Evolutionary conservation across 2,113 vertebrate genomes (phyloP), one percentile per base, ranked within the genome.

Genomic region (Acrocephalus arundinaceus): DNA sequence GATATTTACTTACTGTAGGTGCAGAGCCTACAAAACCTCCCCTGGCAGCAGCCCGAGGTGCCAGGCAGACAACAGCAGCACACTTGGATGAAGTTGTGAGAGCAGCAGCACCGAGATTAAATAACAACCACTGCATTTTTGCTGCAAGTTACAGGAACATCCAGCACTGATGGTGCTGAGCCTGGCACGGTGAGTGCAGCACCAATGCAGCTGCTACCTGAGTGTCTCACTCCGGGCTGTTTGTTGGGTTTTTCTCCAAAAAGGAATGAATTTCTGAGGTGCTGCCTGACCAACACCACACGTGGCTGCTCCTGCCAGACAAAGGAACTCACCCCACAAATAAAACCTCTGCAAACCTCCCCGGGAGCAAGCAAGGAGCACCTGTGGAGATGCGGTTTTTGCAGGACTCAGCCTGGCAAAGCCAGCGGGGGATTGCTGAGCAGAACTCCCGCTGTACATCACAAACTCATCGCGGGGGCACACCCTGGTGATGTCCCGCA

Each of bases 61-160:
- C 95, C 85, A 39, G 79, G 91, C 95, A 83, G 87, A 71, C 58
- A 48, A 27, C 88, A 88, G 61, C 22, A 72, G 65, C 90, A 85
- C 76, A 78, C 93, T 73, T 19, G 82, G 87, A 58, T 52, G 91
- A 80, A 96, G 95, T 39, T 75, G 87, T 46, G 89, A 57, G 77
- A 65, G 81, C 25, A 16, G 87, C 83, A 93, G 79, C 92, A 63
- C 91, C 4, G 31, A 93, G 71, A 87, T 87, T 72, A 73, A 73
- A 67, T 33, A 87, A 74, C 81, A 83, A 73, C 11, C 3, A 0
- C 28, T 3, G 68, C 20, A 20, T 21, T 33, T 57, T 12, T 4
- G 18, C 88, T 31, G 49, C 55, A 23, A 31, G 46, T 76, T 52
- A 37, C 3, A 5, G 4, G 31, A 58, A 25, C 45, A 24, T 16